A percentile compares a stretch with the other conserved stretches of the same genome.
These are phyloP conservation scores for Cyclargus thomasi DNA, from an alignment of 1,140 invertebrate genomes.

Conservation along the genomic window DNA sequence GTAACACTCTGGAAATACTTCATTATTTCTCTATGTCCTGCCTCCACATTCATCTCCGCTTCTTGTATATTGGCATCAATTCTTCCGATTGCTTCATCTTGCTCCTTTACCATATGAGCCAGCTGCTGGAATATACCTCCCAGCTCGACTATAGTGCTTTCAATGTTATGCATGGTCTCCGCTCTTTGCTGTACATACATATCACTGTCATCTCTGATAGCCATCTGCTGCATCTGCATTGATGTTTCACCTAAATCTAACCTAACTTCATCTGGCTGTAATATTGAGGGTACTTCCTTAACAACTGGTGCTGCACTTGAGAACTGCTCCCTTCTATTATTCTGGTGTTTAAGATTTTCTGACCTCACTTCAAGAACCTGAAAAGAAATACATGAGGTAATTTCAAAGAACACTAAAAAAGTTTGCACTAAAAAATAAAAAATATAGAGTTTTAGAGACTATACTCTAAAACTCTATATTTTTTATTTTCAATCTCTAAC, in stretches of 20 bases:
- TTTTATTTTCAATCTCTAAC: no score
- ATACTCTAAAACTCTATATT: no score
- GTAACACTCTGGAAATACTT: slow-evolving; percentile 99
- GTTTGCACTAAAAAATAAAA: no score
- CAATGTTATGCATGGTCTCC: slow-evolving; percentile 99
- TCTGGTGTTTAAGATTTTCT: slow-evolving; percentile 97
- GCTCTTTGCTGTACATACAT: slow-evolving; percentile 93
- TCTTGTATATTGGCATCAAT: slow-evolving; percentile 98
- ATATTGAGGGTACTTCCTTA: slow-evolving; percentile 78
- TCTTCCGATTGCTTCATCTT: slow-evolving; percentile 98
- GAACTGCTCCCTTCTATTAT: slow-evolving; percentile 94
- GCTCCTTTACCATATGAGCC: slow-evolving; percentile 99
- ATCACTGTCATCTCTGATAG: slow-evolving; percentile 90
- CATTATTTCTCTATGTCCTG: slow-evolving; percentile 96
- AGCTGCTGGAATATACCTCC: slow-evolving; percentile 98
- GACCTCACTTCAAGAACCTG: slow-evolving; percentile 89
- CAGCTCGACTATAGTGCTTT: slow-evolving; percentile 99
- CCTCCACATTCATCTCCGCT: slow-evolving; percentile 96
- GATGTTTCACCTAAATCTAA: slow-evolving; percentile 82
- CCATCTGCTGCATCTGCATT: slow-evolving; percentile 77
- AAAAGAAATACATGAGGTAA: background rate
- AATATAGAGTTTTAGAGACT: no score
- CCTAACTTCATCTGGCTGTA: slow-evolving; percentile 84
- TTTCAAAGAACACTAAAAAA: background rate
- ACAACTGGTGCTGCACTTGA: slow-evolving; percentile 86